Base-by-base conservation (phyloP, 2,888 invertebrate species). In the Didymodactylos carnosus region DNA sequence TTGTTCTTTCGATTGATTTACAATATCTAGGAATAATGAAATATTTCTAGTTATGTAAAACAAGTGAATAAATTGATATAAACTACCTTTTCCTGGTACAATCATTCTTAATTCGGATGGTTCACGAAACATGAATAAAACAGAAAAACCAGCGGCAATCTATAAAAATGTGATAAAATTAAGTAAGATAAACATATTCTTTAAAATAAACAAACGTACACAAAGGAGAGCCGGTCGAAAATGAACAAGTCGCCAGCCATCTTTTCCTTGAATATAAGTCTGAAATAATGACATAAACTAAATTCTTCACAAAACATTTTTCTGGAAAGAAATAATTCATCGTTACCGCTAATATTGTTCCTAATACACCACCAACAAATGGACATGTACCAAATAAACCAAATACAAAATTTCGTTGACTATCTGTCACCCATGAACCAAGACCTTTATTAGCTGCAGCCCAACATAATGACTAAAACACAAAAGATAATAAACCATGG, bases 321-420 rank as follows among this genome's bases (percentile, higher is more conserved):
- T 25, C 35, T 11, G 27, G n/a, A 3, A 10, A 39, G 10, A 35
- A 8, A 73, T 6, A 41, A 49, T 7, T 14, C n/a, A n/a, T 53
- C 78, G 80, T 80, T 77, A 82, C 84, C 1, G 84, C 84, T 13
- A 84, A 75, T 39, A 80, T 80, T 6, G 84, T 83, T 35, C 84
- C 84, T 16, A 82, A 76, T 40, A 84, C 81, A 39, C 85, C 84
- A 29, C 85, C 85, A 70, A 81, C 83, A 79, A 83, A 85, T 5
- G 84, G 83, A 76, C 84, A 83, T 0, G 85, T 85, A 4, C 84
- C 84, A 77, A 84, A 82, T 53, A 84, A 77, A 19, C 85, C 85
- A 78, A 85, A 83, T 40, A 84, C 80, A 23, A 83, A 79, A 78
- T 85, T 84, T 35, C 83, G 78, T 11, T 80, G 78, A 29, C 78